Percentiles rank a stretch among this genome's conserved stretches.
Conservation (phyloP, 2,797 vertebrate species). For the Anguilla pacifica region DNA sequence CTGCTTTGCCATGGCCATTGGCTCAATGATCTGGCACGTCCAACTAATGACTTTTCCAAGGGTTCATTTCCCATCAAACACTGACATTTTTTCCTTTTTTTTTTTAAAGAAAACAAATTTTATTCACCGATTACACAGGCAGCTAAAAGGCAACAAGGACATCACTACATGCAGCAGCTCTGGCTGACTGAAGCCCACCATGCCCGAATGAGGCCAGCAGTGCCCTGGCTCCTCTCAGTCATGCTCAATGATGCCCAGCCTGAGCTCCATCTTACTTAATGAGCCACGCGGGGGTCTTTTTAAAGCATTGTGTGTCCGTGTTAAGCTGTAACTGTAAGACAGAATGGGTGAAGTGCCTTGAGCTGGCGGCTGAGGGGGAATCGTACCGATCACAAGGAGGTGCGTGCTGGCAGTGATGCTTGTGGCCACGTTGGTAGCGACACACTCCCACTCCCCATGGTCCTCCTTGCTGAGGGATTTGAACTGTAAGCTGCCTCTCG, state of each 20-base stretch:
- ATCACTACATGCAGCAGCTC: neutral
- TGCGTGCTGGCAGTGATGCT: slow-evolving; percentile 99
- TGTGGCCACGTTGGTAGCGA: slow-evolving; percentile 95
- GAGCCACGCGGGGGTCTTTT: neutral
- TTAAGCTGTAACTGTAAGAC: neutral
- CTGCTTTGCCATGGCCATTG: neutral
- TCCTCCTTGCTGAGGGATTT: slow-evolving; percentile 96
- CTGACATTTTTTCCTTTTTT: neutral
- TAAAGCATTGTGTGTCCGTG: neutral
- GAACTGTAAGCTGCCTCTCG: slow-evolving; percentile 93
- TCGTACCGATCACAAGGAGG: slow-evolving; percentile 92
- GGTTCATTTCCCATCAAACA: neutral
- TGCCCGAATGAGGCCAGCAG: neutral
- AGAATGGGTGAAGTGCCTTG: neutral
- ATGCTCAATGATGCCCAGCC: neutral
- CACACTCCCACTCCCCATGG: slow-evolving; percentile 98
- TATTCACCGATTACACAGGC: too few species aligned
- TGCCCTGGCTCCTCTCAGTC: neutral
- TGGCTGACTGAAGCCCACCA: neutral
- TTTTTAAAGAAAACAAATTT: too few species aligned
- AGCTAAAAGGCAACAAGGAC: neutral
- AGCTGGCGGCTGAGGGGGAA: neutral
- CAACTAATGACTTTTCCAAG: neutral
- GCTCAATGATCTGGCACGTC: neutral
- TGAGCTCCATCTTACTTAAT: neutral